Evolutionary conservation across 2,888 invertebrate genomes (phyloP), one percentile per base, ranked within the genome.

Genomic region (Thyatira batis): DNA sequence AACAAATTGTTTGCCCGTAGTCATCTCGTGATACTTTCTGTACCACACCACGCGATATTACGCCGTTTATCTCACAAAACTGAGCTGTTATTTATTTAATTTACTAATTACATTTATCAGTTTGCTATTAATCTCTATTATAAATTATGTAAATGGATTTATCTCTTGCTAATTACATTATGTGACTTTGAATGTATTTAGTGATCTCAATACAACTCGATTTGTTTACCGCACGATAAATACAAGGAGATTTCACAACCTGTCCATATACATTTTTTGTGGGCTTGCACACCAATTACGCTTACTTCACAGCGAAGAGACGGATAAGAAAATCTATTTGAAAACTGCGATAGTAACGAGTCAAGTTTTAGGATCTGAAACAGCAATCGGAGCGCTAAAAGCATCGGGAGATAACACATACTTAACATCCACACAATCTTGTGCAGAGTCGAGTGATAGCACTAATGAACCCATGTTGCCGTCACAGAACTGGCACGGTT

Each of bases 381-480:
- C 70, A 68, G 80, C 78, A 82, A 87, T 86, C 86, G 73, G 73
- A 70, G 73, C 75, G 84, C 81, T 89, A 90, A 90, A 87, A 89
- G 90, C 90, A 78, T 84, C 74, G 65, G 66, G 65, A 85, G 90
- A 90, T 90, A 89, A 85, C 75, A 75, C 73, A 74, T 73, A 79
- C 52, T 54, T 55, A 58, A 51, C 79, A 74, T 77, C 76, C 78
- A 71, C 71, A 76, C 80, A 80, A 84, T 85, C 87, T 82, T 72
- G 63, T 75, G 69, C 68, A 64, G 67, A 65, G 64, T 61, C 73
- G 68, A 76, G 82, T 84, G 90, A 89, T 90, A 89, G 82, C 86
- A 80, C 84, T 91, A 91, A 90, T 90, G 89, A 91, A 90, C 84
- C 85, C 83, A 80, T 89, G 89, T 88, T 69, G 80, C 82, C 80